Evolutionary conservation across 2,797 vertebrate species (phyloP), one percentile per base, ranked within the genome.

Genomic region (Malurus splendens): DNA sequence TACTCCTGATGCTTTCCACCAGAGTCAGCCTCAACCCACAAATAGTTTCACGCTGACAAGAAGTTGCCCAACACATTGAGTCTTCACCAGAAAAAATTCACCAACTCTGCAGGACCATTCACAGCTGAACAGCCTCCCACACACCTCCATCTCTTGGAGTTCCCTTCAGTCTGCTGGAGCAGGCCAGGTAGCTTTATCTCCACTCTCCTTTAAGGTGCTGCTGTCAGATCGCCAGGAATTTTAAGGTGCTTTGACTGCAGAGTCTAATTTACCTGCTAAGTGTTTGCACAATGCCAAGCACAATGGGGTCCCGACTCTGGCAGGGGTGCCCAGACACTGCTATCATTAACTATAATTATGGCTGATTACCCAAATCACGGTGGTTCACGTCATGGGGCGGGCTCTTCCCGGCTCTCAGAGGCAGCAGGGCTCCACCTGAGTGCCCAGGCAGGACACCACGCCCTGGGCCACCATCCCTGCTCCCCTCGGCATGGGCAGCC

Each of bases 1-100:
- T 92, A 19, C n/a, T 89, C 41, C 52, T 72, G 42, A 41, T 64
- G 23, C 54, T 82, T 57, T 71, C 79, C 67, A 47, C 32, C 75
- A 54, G 50, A 92, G 64, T 47, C 65, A 91, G 33, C 81, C 68
- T 94, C 87, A 95, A 77, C 39, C 86, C 90, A 92, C 78, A 92
- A 74, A 84, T 60, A 91, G 56, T 92, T 94, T 86, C 47, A 54
- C 0, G 0, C 68, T 86, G 88, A 86, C 77, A 79, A 59, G 86
- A 68, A 36, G 57, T 87, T 90, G 80, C 80, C 76, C 73, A 89
- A 83, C 1, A 1, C 39, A 12, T 41, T 88, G 65, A 84, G 52
- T 51, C 64, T 88, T 81, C 83, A 76, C 47, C 42, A 76, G 83
- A 88, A 90, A 92, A 76, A 79, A 93, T 12, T 65, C 75, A 72